These are phyloP conservation scores for Acromyrmex heyeri DNA, from an alignment of 1,140 invertebrate species.

Conservation along the genomic window DNA sequence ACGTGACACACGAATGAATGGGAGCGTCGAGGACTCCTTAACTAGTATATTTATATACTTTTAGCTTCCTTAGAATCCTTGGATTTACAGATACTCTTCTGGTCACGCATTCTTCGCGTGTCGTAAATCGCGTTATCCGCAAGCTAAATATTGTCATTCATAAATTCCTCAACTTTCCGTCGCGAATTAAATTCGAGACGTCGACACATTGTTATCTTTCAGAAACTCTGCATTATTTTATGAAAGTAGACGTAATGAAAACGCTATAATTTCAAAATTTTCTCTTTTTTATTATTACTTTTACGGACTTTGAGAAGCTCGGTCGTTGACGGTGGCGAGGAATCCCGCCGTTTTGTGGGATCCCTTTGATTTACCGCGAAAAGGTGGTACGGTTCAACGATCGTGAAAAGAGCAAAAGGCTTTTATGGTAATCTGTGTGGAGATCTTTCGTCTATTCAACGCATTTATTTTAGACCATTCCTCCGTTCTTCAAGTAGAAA, in stretches of 20 bases:
- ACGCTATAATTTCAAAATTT: background rate
- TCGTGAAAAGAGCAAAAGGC: slow-evolving; percentile 22
- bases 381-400: slow-evolving; percentile 23
- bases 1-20: background rate
- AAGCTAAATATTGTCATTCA: slow-evolving; percentile 23
- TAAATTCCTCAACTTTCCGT: background rate
- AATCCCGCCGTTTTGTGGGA: background rate
- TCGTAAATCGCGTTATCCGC: background rate
- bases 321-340: background rate
- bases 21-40: background rate
- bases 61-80: background rate
- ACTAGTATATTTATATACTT: background rate
- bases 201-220: background rate
- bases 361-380: slow-evolving; percentile 20
- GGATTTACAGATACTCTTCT: background rate
- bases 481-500: slow-evolving; percentile 20
- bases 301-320: background rate
- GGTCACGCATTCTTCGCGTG: background rate
- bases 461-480: slow-evolving; percentile 18
- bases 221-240: background rate
- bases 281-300: background rate
- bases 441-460: slow-evolving; percentile 12
- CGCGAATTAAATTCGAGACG: background rate
- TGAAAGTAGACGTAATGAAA: background rate
- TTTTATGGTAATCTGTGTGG: slow-evolving; percentile 25